Percentiles rank a stretch among this genome's conserved stretches.
Evolutionary conservation across 2,113 vertebrate genomes (phyloP).

Genomic region (Bos javanicus): DNA sequence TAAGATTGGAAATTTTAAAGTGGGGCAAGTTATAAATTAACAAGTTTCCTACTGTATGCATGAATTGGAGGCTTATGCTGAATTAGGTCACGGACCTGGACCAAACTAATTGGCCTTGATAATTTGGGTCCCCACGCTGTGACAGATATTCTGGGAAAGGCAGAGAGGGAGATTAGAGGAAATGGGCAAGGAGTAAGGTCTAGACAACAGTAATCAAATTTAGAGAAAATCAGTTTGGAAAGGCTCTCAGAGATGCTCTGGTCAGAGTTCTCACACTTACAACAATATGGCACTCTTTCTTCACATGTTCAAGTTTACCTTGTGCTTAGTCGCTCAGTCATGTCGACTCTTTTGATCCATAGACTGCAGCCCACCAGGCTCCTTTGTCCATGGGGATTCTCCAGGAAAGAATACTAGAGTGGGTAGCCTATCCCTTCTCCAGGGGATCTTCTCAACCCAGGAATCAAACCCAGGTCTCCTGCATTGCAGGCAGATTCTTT

Average conservation of each 20-base stretch:
- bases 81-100: slow-evolving; percentile 68
- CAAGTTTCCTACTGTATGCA: slow-evolving; percentile 63
- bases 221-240: neutral
- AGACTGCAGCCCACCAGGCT: neutral
- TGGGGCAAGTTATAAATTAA: slow-evolving; percentile 70
- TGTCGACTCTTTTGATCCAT: neutral
- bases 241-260: neutral
- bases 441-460: neutral
- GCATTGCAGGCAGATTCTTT: neutral
- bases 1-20: slow-evolving; percentile 65
- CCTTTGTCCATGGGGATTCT: neutral
- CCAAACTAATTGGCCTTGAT: slow-evolving; percentile 58
- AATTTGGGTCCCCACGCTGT: neutral
- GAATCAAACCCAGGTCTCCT: neutral
- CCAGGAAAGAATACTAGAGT: neutral
- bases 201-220: slow-evolving; percentile 25
- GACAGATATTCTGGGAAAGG: slow-evolving; percentile 2
- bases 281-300: neutral
- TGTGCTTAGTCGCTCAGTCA: neutral
- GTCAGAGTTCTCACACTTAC: neutral
- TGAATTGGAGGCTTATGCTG: slow-evolving; percentile 50
- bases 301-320: neutral
- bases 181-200: neutral
- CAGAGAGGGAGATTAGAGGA: neutral
- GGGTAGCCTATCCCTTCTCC: neutral